A percentile compares a stretch with the other conserved stretches of the same genome.
Evolutionary conservation across 2,888 invertebrate genomes (phyloP).

Genomic region (Meta bourneti): DNA sequence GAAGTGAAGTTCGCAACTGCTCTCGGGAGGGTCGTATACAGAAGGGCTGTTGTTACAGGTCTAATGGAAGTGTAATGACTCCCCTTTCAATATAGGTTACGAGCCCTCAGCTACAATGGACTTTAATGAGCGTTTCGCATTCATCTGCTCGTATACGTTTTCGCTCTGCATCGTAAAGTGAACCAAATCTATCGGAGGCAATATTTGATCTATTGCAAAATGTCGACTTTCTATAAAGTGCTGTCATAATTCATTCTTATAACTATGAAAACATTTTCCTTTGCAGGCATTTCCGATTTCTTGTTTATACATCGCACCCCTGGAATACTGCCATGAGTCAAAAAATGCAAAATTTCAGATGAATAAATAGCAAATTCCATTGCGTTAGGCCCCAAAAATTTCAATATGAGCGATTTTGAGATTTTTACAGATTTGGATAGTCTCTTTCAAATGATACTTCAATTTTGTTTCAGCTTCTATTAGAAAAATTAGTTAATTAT

Average conservation of each 20-base stretch:
- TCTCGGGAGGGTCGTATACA: constrained; percentile 62
- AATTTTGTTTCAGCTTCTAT: too few relatives aligned
- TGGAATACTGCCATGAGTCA: too few relatives aligned
- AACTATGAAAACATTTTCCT: neutral
- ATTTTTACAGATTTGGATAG: too few relatives aligned
- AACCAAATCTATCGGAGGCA: neutral
- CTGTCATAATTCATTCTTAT: neutral
- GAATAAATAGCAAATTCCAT: too few relatives aligned
- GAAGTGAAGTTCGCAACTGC: neutral
- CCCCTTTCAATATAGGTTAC: constrained; percentile 50
- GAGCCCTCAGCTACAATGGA: constrained; percentile 35
- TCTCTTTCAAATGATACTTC: too few relatives aligned
- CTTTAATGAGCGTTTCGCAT: constrained; percentile 62
- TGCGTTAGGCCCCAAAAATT: too few relatives aligned
- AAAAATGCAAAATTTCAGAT: too few relatives aligned
- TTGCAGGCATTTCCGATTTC: neutral
- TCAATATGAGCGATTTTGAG: too few relatives aligned
- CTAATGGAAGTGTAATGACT: constrained; percentile 71
- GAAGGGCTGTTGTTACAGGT: constrained; percentile 49
- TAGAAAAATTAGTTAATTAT: too few relatives aligned
- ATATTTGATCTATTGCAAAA: neutral
- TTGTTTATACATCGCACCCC: too few relatives aligned
- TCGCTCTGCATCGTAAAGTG: neutral
- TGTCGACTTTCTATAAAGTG: neutral
- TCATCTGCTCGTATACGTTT: constrained; percentile 34